These are phyloP conservation scores for Melanocharis versteri DNA, from an alignment of 2,113 vertebrate species.

Conservation along the genomic window DNA sequence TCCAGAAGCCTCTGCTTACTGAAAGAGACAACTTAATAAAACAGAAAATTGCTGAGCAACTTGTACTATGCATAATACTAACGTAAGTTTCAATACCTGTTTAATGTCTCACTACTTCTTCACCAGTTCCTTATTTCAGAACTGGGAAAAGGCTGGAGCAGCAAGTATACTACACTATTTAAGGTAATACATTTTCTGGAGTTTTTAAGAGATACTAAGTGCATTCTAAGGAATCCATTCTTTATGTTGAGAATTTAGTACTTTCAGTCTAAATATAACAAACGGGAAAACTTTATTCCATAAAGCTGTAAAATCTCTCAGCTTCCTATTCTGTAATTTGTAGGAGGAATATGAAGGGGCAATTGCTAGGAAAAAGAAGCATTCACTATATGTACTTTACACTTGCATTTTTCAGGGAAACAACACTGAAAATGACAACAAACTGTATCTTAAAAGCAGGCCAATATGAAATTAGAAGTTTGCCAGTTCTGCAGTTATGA, in stretches of 20 bases:
- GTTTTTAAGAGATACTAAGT: not conserved
- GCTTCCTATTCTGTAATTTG: not conserved
- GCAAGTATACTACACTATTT: not conserved
- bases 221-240: not conserved
- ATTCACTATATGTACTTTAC: not conserved
- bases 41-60: not conserved
- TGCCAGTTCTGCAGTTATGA: not conserved
- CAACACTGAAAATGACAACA: not conserved
- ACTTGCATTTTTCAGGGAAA: not conserved
- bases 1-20: not conserved
- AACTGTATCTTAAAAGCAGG: not conserved
- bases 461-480: not conserved
- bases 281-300: not conserved
- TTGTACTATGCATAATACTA: not conserved
- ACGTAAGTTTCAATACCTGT: not conserved
- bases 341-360: not conserved
- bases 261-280: not conserved
- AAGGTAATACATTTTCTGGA: not conserved
- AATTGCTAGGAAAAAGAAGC: not conserved
- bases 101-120: not conserved
- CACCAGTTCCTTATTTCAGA: not conserved
- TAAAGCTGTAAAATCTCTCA: not conserved
- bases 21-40: not conserved
- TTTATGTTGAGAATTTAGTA: not conserved
- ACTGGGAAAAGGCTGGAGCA: not conserved